phyloP scores from a whole-genome alignment of 92 coral and sea anemone genomes.

The Heliopora coerulea region DNA sequence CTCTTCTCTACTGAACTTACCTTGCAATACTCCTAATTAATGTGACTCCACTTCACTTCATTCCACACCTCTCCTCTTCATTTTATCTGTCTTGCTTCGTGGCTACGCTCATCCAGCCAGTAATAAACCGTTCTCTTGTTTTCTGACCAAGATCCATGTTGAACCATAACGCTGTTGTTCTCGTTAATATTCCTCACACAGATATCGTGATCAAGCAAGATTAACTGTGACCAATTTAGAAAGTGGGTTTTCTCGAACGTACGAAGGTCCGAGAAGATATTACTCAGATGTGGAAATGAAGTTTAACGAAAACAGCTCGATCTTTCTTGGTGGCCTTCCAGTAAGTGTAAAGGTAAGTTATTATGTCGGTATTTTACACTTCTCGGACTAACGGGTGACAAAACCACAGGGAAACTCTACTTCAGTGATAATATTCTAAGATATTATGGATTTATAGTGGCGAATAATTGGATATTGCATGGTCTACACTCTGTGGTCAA shows the following conservation, averaged over 20 bases:
- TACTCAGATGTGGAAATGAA: constrained; percentile 40
- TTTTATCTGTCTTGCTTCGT: too few relatives aligned
- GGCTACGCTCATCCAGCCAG: neutral
- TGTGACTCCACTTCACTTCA: too few relatives aligned
- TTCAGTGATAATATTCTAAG: too few relatives aligned
- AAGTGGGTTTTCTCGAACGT: constrained; percentile 69
- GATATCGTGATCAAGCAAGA: constrained; percentile 68
- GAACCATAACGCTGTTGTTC: neutral
- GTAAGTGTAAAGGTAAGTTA: constrained; percentile 56
- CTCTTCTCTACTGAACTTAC: neutral
- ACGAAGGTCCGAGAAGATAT: constrained; percentile 44
- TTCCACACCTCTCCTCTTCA: too few relatives aligned
- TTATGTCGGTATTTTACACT: neutral
- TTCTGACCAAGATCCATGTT: too few relatives aligned
- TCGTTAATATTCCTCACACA: constrained; percentile 21
- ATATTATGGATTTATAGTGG: too few relatives aligned
- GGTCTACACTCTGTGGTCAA: too few relatives aligned
- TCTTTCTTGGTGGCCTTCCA: constrained; percentile 83
- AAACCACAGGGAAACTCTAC: too few relatives aligned
- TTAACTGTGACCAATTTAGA: constrained; percentile 77
- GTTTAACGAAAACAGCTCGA: constrained; percentile 45
- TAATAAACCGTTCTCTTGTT: too few relatives aligned
- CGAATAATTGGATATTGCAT: too few relatives aligned
- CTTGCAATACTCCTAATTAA: too few relatives aligned
- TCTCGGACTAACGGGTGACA: too few relatives aligned